phyloP scores from a whole-genome alignment of 2,113 vertebrate species.

The Montifringilla adamsi region DNA sequence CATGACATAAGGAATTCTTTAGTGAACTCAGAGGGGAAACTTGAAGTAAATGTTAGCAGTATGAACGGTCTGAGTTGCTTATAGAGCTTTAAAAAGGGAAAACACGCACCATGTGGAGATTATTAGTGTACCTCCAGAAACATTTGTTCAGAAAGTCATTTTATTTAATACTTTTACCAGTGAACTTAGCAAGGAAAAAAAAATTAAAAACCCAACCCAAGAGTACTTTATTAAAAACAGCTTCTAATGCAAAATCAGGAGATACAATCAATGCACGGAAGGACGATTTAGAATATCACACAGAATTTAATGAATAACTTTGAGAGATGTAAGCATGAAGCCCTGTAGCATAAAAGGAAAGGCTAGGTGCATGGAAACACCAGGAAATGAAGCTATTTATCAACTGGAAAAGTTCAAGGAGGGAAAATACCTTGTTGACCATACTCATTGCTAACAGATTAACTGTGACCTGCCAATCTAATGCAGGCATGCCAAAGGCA shows the following conservation, averaged over 20 bases:
- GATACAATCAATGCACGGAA: not conserved
- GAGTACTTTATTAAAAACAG: not conserved
- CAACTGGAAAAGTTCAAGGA: not conserved
- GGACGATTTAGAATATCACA: not conserved
- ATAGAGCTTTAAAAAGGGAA: not conserved
- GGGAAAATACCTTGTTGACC: not conserved
- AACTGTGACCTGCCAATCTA: not conserved
- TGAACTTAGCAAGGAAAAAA: not conserved
- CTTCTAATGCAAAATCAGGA: not conserved
- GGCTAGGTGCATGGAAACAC: not conserved
- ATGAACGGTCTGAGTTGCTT: not conserved
- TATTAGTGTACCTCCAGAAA: not conserved
- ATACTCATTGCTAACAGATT: not conserved
- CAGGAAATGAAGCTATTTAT: not conserved
- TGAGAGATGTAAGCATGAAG: not conserved
- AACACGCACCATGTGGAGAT: not conserved
- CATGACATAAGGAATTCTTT: not conserved
- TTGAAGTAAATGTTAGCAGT: not conserved
- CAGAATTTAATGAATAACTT: not conserved
- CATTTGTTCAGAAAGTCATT: not conserved
- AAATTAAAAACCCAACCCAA: fast-evolving
- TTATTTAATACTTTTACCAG: not conserved
- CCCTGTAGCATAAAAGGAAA: not conserved
- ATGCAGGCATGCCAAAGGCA: not conserved
- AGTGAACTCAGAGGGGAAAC: not conserved